Conservation (phyloP, 2,113 vertebrate genomes). For the Chionomys nivalis region DNA sequence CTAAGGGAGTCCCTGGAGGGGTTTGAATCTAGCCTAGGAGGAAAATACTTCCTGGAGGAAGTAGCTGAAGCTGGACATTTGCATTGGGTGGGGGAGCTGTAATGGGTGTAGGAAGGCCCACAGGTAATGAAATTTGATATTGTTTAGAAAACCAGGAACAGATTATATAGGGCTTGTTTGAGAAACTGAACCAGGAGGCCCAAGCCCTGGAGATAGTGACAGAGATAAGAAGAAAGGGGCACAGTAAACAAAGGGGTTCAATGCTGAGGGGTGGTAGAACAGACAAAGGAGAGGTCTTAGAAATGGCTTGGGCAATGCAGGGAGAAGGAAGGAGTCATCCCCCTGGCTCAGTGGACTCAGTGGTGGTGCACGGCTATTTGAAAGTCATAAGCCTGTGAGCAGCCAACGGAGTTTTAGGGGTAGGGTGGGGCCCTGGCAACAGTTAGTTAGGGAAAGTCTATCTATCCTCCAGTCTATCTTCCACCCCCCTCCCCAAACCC, state of each 20-base stretch:
- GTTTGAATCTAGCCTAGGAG: not conserved
- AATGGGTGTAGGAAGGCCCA: not conserved
- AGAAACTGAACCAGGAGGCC: constrained; percentile 49
- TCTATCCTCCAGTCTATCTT: not conserved
- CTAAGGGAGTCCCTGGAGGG: constrained; percentile 57
- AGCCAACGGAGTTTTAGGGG: not conserved
- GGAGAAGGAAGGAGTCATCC: not conserved
- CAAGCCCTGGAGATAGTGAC: constrained; percentile 46
- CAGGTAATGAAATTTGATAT: constrained; percentile 56
- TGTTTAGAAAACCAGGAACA: constrained; percentile 66
- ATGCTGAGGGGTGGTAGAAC: not conserved
- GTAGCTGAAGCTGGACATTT: constrained; percentile 27
- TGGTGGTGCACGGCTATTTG: not conserved
- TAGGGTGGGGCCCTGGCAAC: not conserved
- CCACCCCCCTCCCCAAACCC: not conserved
- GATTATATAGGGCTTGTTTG: constrained; percentile 34
- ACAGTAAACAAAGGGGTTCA: not conserved
- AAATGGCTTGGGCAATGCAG: not conserved
- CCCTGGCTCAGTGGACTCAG: not conserved
- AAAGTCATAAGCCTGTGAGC: not conserved
- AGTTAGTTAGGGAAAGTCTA: not conserved
- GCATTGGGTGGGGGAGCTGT: not conserved
- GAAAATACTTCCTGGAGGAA: constrained; percentile 57
- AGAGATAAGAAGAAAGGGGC: constrained; percentile 37
- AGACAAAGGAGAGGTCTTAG: not conserved